A percentile compares a stretch with the other conserved stretches of the same genome.
These are phyloP conservation scores for Leptatherina wallacei DNA, from an alignment of 2,797 vertebrate species.

Conservation along the genomic window DNA sequence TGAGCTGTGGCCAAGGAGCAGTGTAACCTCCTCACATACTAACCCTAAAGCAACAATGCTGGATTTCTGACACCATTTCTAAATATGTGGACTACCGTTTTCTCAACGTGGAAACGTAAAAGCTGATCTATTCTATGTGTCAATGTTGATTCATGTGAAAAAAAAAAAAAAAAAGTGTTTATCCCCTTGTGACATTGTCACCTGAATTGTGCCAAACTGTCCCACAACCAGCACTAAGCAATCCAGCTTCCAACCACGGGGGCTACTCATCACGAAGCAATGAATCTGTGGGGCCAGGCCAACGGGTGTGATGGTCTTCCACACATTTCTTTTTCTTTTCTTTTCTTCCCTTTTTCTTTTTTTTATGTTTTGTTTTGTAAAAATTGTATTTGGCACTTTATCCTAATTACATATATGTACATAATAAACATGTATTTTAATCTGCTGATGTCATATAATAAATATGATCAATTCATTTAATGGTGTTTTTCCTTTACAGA, in stretches of 20 bases:
- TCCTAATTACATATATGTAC: slow-evolving; percentile 79
- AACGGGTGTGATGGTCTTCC: slow-evolving; percentile 76
- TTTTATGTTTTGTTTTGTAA: slow-evolving; percentile 60
- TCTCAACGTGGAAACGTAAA: slow-evolving; percentile 23
- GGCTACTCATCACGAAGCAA: slow-evolving; percentile 67
- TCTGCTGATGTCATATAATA: slow-evolving; percentile 83
- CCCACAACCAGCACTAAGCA: slow-evolving; percentile 65
- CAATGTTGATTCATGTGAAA: slow-evolving; percentile 52
- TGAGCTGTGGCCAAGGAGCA: slow-evolving; percentile 45
- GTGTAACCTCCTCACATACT: slow-evolving; percentile 42
- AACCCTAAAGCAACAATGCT: slow-evolving; percentile 49
- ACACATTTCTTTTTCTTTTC: slow-evolving; percentile 50
- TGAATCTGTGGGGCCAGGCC: slow-evolving; percentile 70
- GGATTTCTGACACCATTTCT: slow-evolving; percentile 49
- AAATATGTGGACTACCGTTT: slow-evolving; percentile 35
- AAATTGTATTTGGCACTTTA: slow-evolving; percentile 79
- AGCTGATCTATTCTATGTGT: slow-evolving; percentile 48
- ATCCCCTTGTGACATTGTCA: slow-evolving; percentile 43
- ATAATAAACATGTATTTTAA: slow-evolving; percentile 83
- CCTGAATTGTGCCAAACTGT: slow-evolving; percentile 59
- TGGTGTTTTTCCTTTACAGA: not conserved
- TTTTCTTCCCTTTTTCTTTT: slow-evolving; percentile 42
- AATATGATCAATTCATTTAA: slow-evolving; percentile 70
- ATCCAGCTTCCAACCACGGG: slow-evolving; percentile 33
- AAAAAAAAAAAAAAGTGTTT: slow-evolving; percentile 33